phyloP scores from a whole-genome alignment of 2,113 vertebrate genomes.

The Lichenostomus cassidix region DNA sequence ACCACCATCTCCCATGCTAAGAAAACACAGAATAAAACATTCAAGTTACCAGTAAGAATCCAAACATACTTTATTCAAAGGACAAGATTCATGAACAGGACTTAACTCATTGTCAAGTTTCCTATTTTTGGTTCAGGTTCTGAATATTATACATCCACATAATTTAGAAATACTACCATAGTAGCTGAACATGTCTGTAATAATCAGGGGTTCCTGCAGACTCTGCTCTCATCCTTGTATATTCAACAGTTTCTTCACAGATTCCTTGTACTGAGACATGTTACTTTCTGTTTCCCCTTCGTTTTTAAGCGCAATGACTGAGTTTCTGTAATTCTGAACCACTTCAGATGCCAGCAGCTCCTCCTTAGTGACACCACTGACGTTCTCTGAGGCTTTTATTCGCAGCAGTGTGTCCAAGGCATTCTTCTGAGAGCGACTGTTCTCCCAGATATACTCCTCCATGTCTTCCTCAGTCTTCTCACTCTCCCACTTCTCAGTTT shows the following conservation, averaged over 20 bases:
- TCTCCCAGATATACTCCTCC: slow-evolving; percentile 92
- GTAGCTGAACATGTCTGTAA: background rate
- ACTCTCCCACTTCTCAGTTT: slow-evolving; percentile 90
- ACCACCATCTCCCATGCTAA: background rate
- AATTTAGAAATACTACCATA: background rate
- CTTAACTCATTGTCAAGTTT: background rate
- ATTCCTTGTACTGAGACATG: slow-evolving; percentile 86
- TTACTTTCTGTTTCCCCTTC: slow-evolving; percentile 82
- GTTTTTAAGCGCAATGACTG: slow-evolving; percentile 83
- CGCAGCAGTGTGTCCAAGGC: slow-evolving; percentile 76
- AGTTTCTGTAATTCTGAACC: slow-evolving; percentile 84
- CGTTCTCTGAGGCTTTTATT: slow-evolving; percentile 71
- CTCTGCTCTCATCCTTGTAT: slow-evolving; percentile 6
- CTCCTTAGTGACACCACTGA: slow-evolving; percentile 53
- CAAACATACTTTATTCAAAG: slow-evolving; percentile 46
- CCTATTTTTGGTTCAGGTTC: background rate
- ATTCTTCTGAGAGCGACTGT: slow-evolving; percentile 85
- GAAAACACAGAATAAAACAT: background rate
- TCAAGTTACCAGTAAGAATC: background rate
- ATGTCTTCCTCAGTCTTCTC: slow-evolving; percentile 88
- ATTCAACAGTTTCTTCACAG: slow-evolving; percentile 84
- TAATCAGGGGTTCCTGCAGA: background rate
- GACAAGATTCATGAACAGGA: background rate
- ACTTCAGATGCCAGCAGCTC: slow-evolving; percentile 78
- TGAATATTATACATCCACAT: background rate